Conservation (phyloP, 2,113 vertebrate genomes). For the Rostratula benghalensis region DNA sequence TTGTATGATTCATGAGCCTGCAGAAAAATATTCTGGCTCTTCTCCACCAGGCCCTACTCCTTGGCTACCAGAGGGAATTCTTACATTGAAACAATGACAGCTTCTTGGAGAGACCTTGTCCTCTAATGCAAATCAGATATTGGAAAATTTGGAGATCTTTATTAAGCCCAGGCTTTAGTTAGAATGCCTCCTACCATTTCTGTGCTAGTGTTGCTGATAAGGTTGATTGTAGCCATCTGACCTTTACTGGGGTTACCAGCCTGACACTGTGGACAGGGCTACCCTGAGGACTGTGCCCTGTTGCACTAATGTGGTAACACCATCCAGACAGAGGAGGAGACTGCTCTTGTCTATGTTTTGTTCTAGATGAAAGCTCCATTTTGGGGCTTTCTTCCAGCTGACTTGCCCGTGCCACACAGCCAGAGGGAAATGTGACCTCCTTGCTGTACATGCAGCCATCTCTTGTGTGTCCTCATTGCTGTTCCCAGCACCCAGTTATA, state of each 20-base stretch:
- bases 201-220: background rate
- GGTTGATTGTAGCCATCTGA: background rate
- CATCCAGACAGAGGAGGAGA: background rate
- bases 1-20: constrained; percentile 53
- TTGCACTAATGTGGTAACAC: background rate
- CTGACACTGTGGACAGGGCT: background rate
- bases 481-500: background rate
- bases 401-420: rapidly evolving
- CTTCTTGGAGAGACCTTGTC: constrained; percentile 58
- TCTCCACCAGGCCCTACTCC: constrained; percentile 30
- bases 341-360: background rate
- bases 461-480: background rate
- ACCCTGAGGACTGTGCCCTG: background rate
- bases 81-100: constrained; percentile 36
- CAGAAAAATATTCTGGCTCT: constrained; percentile 62
- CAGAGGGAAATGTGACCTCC: too few relatives aligned
- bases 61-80: constrained; percentile 33
- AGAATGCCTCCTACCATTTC: background rate
- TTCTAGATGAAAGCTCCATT: background rate
- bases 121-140: constrained; percentile 50
- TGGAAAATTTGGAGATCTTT: constrained; percentile 50
- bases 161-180: background rate
- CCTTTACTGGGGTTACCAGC: background rate
- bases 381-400: background rate
- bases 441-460: background rate